Percentiles rank a stretch among this genome's conserved stretches.
These are phyloP conservation scores for Pteronotus mesoamericanus DNA, from an alignment of 2,797 vertebrate genomes.

Conservation along the genomic window DNA sequence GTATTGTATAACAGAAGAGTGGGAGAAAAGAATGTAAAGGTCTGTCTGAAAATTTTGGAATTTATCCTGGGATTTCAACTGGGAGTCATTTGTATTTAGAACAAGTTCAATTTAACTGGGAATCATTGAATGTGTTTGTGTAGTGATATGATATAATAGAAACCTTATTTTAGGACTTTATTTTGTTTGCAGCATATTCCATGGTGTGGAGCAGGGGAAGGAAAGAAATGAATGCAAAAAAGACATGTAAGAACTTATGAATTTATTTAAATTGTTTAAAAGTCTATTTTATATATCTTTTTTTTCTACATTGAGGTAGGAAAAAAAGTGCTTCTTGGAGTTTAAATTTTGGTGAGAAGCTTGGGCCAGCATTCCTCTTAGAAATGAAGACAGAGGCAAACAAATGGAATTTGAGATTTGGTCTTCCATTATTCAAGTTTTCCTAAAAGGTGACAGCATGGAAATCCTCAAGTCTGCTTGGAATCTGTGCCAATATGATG, in stretches of 20 bases:
- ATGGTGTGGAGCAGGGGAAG: background rate
- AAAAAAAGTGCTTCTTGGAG: background rate
- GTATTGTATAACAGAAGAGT: background rate
- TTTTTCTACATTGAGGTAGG: constrained; percentile 34
- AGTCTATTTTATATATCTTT: constrained; percentile 24
- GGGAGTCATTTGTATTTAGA: background rate
- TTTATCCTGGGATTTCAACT: background rate
- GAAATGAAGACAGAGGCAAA: constrained; percentile 53
- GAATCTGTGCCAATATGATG: constrained; percentile 43
- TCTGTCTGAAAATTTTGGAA: background rate
- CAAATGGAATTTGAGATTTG: constrained; percentile 1
- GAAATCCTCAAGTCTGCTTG: constrained; percentile 53
- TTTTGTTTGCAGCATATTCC: background rate
- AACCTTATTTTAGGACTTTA: constrained; percentile 23
- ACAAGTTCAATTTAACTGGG: background rate
- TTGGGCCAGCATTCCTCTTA: background rate
- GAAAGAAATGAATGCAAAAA: background rate
- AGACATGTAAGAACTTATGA: background rate
- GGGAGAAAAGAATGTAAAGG: background rate
- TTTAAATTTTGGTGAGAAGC: constrained; percentile 30
- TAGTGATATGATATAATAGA: background rate
- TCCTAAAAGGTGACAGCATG: constrained; percentile 59
- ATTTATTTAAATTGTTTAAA: constrained; percentile 33
- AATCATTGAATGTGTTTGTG: constrained; percentile 29
- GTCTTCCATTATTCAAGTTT: constrained; percentile 61